Evolutionary conservation across 2,888 invertebrate genomes (phyloP).

Genomic region (Tachystola acroxantha): DNA sequence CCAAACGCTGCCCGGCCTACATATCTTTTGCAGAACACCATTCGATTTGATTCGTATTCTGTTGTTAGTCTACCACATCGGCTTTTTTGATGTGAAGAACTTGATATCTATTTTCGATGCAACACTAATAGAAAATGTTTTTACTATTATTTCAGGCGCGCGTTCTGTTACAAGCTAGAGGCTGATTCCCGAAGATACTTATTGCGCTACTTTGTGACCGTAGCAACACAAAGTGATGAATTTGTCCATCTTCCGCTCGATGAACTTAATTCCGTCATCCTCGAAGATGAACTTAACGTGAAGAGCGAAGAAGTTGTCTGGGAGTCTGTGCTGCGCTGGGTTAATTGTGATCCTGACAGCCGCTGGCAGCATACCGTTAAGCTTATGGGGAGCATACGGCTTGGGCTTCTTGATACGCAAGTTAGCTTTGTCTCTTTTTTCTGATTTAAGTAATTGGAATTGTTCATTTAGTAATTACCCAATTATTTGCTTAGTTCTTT

Average conservation of each 20-base stretch:
- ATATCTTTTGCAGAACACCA: too few relatives aligned
- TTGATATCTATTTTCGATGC: background rate
- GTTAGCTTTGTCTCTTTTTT: conserved; percentile 35
- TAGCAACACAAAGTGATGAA: conserved; percentile 85
- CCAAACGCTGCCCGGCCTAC: too few relatives aligned
- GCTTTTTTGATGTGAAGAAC: too few relatives aligned
- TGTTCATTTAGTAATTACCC: conserved; percentile 1
- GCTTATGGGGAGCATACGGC: conserved; percentile 87
- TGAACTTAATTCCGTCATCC: conserved; percentile 86
- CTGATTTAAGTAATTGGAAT: too few relatives aligned
- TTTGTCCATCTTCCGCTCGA: conserved; percentile 84
- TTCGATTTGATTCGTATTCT: too few relatives aligned
- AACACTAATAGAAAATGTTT: background rate
- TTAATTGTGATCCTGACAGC: conserved; percentile 85
- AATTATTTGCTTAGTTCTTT: conserved; percentile 82
- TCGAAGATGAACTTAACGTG: conserved; percentile 91
- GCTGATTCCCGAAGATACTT: conserved; percentile 83
- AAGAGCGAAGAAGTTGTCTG: conserved; percentile 93
- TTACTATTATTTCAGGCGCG: conserved; percentile 65
- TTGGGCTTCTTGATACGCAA: conserved; percentile 89
- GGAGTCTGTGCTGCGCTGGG: conserved; percentile 93
- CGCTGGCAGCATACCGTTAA: conserved; percentile 87
- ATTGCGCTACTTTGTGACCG: conserved; percentile 86
- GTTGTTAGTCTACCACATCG: too few relatives aligned
- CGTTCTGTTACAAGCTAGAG: conserved; percentile 85